Base-by-base conservation (phyloP, 2,113 vertebrate species). In the Protobothrops flavoviridis region DNA sequence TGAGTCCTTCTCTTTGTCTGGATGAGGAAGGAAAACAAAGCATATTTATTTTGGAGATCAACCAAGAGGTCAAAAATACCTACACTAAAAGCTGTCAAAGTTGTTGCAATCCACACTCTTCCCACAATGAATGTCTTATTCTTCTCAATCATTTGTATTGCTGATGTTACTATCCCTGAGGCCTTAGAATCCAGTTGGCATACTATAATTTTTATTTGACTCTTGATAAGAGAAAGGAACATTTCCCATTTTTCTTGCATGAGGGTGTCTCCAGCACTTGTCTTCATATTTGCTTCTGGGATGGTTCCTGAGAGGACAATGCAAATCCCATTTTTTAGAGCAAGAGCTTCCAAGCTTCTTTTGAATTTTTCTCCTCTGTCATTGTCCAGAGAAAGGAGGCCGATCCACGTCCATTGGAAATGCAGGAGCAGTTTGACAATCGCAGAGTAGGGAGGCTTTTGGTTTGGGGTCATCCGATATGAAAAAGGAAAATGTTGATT, bases 61-160 rank as follows among this genome's bases (percentile, higher is more conserved):
- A 69, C 12, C 29, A 0, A n/a, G 29, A 13, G 11, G 29, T 69
- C 12, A n/a, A n/a, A 69, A 15, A 0, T 1, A 50, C 0, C 1
- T 50, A 50, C 8, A 50, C 48, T 50, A 9, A 50, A 50, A 50
- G 48, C 48, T 8, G 48, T 8, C 48, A 50, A 50, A 50, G 48
- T 50, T 50, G 48, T 50, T 50, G 48, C 48, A 50, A 50, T 50
- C 61, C 26, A 64, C 11, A 64, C 61, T 11, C 26, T 64, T 12
- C 61, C 61, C 26, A 26, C 61, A 64, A 29, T 29, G 61, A 3
- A 64, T 26, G 0, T 64, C 29, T 29, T 13, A 29, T 0, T 64
- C 3, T 4, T 64, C 0, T 20, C 12, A 33, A 33, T 0, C 0
- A 0, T 0, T 29, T 64, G 3, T n/a, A n/a, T 11, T 64, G 5